Evolutionary conservation across 2,797 vertebrate species (phyloP), one percentile per base, ranked within the genome.

Genomic region (Pangasius larnaudii): DNA sequence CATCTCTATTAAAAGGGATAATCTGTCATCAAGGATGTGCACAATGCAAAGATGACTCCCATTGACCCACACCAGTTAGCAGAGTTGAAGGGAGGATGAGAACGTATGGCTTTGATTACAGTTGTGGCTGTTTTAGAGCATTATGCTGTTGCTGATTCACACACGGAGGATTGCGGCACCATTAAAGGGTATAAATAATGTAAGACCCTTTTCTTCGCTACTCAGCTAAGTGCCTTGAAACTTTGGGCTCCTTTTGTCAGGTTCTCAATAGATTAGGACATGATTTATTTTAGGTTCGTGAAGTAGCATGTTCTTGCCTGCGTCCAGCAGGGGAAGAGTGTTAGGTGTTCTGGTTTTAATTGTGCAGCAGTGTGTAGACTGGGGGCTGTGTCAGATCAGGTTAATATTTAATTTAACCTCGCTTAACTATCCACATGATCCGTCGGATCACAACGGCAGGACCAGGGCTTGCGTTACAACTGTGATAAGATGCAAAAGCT

Each of bases 181-280:
- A 99, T 99, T 99, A 99, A 97, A 96, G 96, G 94, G 93, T 97
- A 99, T 99, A 98, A 99, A 99, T 99, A 99, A 99, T 99, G 98
- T 98, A 99, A 95, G 95, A 95, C 94, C 96, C 94, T 96, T 96
- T 92, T 90, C 96, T 96, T 95, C 96, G 96, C 96, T 97, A 97
- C 97, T 98, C 97, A 96, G 97, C 97, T 99, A 99, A 98, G 97
- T 98, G 98, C 97, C 97, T 97, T 96, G 96, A 98, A 98, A 98
- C 97, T 97, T 97, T 97, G 97, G 96, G 96, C 97, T 97, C 95
- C 96, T 96, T 95, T 97, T 98, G 98, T 98, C 97, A 97, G 97
- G 97, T 97, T 97, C 97, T 98, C 97, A 96, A 97, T 97, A 98
- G 97, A 99, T 99, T 98, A 97, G 96, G 97, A 96, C 96, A 96